Conservation (phyloP, 2,888 invertebrate species). For the Agonopterix heracliana region DNA sequence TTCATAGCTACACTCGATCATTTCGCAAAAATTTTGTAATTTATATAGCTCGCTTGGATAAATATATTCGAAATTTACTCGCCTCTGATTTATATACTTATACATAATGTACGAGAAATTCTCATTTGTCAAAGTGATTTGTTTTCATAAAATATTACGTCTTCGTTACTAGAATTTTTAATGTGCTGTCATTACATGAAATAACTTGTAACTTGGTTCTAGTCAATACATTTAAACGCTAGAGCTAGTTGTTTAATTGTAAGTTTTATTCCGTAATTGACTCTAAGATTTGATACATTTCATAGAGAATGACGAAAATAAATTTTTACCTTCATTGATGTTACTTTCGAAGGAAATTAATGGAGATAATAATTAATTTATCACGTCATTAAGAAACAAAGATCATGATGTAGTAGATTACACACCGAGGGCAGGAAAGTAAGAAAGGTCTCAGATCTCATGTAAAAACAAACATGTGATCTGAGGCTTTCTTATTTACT, state of each 20-base stretch:
- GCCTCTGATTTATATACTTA: slow-evolving; percentile 32
- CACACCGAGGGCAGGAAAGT: too few relatives aligned
- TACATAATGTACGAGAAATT: slow-evolving; percentile 19
- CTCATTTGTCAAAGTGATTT: slow-evolving; percentile 9
- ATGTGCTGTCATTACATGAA: neutral
- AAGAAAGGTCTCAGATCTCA: too few relatives aligned
- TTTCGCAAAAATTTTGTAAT: neutral
- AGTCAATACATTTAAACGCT: slow-evolving; percentile 42
- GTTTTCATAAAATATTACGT: neutral
- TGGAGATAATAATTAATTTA: slow-evolving; percentile 6
- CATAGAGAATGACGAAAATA: neutral
- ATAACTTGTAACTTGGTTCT: slow-evolving; percentile 34
- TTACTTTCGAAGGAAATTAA: slow-evolving; percentile 1
- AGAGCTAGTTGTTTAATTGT: slow-evolving; percentile 24
- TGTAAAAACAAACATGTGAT: too few relatives aligned
- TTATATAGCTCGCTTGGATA: slow-evolving; percentile 38
- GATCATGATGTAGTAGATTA: too few relatives aligned
- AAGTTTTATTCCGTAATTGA: slow-evolving; percentile 28
- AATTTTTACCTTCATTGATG: slow-evolving; percentile 11
- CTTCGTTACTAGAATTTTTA: neutral
- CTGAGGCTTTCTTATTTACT: too few relatives aligned
- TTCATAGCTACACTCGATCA: too few relatives aligned
- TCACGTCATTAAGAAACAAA: slow-evolving; percentile 3
- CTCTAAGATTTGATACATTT: slow-evolving; percentile 3
- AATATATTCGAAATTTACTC: slow-evolving; percentile 21